Evolutionary conservation across 2,888 invertebrate species (phyloP), one percentile per base, ranked within the genome.

Genomic region (Oegoconia quadripuncta): DNA sequence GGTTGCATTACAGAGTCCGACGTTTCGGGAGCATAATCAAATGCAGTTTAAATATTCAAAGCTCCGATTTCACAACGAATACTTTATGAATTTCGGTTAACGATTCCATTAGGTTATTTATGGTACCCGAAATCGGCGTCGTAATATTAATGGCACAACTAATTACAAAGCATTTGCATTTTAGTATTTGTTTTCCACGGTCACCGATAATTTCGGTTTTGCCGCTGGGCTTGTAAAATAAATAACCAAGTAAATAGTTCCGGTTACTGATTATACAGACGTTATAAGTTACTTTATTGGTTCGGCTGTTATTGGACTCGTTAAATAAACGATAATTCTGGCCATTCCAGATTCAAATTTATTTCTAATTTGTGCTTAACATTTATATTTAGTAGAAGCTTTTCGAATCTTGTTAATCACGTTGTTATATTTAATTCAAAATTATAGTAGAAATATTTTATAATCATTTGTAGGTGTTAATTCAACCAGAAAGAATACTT

Each of bases 91-190:
- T 67, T 60, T 53, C 48, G 58, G 58, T 64, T 59, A 52, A 59
- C 52, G 50, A 67, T 65, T 65, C 63, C 60, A 67, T 66, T 70
- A 56, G 50, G 52, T 70, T 68, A 73, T 77, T 77, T 74, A 79
- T 67, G 61, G 57, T 48, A 42, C 49, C 49, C 55, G 39, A 50
- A 59, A 65, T 69, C 56, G 62, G 60, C 54, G 48, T 48, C 49
- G 48, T 58, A 52, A 63, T 74, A 70, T 76, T 75, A 74, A 77
- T 69, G 60, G 55, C 49, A 51, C 55, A 52, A 62, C 61, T 71
- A 77, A 77, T 74, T 74, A 74, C 65, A 55, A 59, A 48, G 39
- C 56, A 73, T 74, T 74, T 69, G 66, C 68, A 71, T 74, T 71
- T 72, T 64, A 65, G 51, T 67, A 59, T 68, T 68, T 69, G 61